Evolutionary conservation across 1,140 invertebrate genomes (phyloP).

Genomic region (Heliothis subflexa): DNA sequence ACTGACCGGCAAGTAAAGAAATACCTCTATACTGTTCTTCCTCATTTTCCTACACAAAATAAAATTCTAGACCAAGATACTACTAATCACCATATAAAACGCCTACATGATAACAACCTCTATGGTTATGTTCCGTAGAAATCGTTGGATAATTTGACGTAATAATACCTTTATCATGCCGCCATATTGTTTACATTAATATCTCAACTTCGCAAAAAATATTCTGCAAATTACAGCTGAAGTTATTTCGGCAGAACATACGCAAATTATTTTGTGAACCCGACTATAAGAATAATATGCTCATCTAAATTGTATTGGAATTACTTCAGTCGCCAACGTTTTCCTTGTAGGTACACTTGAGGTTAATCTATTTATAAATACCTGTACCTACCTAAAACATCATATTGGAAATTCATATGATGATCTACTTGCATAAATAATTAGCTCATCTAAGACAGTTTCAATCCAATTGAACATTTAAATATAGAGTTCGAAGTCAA

Average conservation of each 20-base stretch:
- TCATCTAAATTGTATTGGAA: too few species aligned
- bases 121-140: constrained; percentile 23
- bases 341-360: too few species aligned
- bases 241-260: not conserved
- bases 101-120: not conserved
- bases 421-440: too few species aligned
- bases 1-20: too few species aligned
- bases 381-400: too few species aligned
- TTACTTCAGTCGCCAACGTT: too few species aligned
- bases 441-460: not conserved
- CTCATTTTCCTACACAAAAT: too few species aligned
- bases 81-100: not conserved
- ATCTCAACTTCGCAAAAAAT: not conserved
- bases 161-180: constrained; percentile 20
- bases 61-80: not conserved
- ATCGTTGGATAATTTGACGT: not conserved
- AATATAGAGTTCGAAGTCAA: constrained; percentile 5
- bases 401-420: too few species aligned
- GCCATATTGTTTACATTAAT: constrained; percentile 18
- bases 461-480: not conserved
- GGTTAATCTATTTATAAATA: too few species aligned
- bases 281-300: not conserved
- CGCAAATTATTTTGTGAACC: not conserved
- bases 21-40: too few species aligned
- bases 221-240: not conserved